phyloP scores from a whole-genome alignment of 2,888 invertebrate genomes.

The Machimus atricapillus region DNA sequence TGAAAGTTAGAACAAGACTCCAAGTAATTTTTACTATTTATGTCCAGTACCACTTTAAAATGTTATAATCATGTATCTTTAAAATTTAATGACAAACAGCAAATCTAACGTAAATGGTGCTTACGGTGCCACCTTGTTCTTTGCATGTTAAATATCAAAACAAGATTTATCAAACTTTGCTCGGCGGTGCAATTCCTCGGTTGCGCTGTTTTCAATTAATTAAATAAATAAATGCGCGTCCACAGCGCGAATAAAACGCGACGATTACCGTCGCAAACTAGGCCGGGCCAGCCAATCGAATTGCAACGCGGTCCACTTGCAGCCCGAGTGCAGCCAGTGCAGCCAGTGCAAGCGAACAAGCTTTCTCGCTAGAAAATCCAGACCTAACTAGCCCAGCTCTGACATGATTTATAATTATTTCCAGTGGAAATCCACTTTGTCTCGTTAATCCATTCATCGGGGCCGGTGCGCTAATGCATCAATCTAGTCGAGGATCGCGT shows the following conservation, averaged over 20 bases:
- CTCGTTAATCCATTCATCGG: slow-evolving; percentile 17
- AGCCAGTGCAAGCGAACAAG: neutral
- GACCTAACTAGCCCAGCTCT: neutral
- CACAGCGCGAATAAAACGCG: neutral
- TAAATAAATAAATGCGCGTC: neutral
- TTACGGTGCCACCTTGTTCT: neutral
- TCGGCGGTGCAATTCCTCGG: neutral
- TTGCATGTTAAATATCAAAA: neutral
- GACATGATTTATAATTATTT: slow-evolving; percentile 23
- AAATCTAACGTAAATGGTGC: neutral
- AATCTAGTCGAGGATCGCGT: neutral
- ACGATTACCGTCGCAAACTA: neutral
- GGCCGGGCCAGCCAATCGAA: neutral
- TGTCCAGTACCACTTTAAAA: neutral
- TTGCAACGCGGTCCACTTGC: neutral
- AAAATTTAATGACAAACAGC: neutral
- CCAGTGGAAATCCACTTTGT: neutral
- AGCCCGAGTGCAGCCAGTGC: neutral
- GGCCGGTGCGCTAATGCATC: neutral
- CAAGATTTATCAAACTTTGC: neutral
- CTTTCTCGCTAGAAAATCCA: neutral
- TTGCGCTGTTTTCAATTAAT: neutral
- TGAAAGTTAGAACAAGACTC: no score
- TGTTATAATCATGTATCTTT: neutral
- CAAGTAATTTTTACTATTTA: no score